Evolutionary conservation across 2,113 vertebrate species (phyloP).

Genomic region (Syngnathus scovelli): DNA sequence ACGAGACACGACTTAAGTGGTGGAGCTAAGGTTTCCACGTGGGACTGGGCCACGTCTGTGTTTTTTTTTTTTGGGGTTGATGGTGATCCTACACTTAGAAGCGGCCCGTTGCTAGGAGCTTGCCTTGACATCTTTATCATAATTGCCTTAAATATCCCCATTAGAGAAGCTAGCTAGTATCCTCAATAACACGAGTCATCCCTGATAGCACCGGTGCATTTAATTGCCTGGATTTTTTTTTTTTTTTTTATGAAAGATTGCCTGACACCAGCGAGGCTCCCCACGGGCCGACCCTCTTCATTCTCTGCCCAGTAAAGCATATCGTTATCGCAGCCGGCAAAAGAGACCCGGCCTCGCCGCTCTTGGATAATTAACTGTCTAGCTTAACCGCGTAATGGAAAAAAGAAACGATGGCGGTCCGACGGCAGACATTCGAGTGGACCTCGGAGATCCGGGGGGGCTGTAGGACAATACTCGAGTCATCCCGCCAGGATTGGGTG

Average conservation of each 20-base stretch:
- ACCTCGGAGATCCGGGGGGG: slow-evolving; percentile 46
- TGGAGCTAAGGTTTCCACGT: slow-evolving; percentile 54
- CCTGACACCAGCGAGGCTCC: slow-evolving; percentile 67
- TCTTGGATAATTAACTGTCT: slow-evolving; percentile 76
- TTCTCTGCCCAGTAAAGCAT: slow-evolving; percentile 72
- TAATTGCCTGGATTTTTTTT: slow-evolving; percentile 67
- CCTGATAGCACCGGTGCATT: slow-evolving; percentile 69
- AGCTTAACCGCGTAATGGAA: slow-evolving; percentile 71
- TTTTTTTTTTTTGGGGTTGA: slow-evolving; percentile 33
- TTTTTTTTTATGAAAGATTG: slow-evolving; percentile 67
- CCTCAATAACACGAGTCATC: slow-evolving; percentile 71
- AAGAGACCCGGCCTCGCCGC: slow-evolving; percentile 62
- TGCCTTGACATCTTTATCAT: slow-evolving; percentile 71
- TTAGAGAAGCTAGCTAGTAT: slow-evolving; percentile 65
- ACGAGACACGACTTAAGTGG: slow-evolving; percentile 61
- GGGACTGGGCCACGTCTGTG: slow-evolving; percentile 52
- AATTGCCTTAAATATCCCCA: slow-evolving; percentile 74
- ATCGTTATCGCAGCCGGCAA: slow-evolving; percentile 70
- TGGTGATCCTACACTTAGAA: slow-evolving; percentile 62
- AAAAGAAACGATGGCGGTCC: slow-evolving; percentile 48
- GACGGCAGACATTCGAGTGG: slow-evolving; percentile 63
- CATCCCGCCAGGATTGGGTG: slow-evolving; percentile 40
- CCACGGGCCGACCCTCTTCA: slow-evolving; percentile 64
- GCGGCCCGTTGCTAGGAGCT: slow-evolving; percentile 51
- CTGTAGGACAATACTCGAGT: slow-evolving; percentile 54